Base-by-base conservation (phyloP, 1,140 invertebrate genomes). In the Drosophila burlai region DNA sequence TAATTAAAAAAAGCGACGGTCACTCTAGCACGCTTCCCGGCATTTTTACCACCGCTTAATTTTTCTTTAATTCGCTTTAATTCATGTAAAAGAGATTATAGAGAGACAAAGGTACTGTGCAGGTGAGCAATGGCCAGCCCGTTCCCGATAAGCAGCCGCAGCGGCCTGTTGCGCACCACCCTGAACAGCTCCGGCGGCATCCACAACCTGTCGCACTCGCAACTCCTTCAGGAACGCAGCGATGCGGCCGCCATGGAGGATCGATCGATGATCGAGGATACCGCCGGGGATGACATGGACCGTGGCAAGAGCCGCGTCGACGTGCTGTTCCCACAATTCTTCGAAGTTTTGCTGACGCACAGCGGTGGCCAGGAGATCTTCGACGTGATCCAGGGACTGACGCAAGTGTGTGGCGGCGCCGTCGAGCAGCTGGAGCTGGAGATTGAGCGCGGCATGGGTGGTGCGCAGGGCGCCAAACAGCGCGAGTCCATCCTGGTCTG, bases 251-350 rank as follows among this genome's bases (percentile, higher is more conserved):
- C 40, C 15, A 15, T 68, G 67, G 47, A 59, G 16, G 73, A 84
- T 45, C 42, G 31, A 0, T 61, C 81, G 1, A 15, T 75, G 11
- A n/a, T 82, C 21, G 45, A 50, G 18, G 76, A 84, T 0, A 26
- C 65, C 38, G 40, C 65, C 38, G 40, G 46, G 4, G 74, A 90
- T n/a, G 85, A 84, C 21, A 49, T 49, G 43, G 78, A 90, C 34
- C 65, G 67, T 7, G 84, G 84, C 5, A 68, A 50, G 29, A 26
- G 66, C 57, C 93, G 94, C 18, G 90, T 94, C 9, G 93, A 94
- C 29, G 94, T 93, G 50, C 91, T 96, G 4, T 95, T 94, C 74
- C 92, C 94, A 16, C 94, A 95, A 58, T 96, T 95, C 75, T 92
- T 95, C 50, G 94, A 95, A 59, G 94, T 94, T 15, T 81, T 95